Percentiles rank a stretch among this genome's conserved stretches.
Conservation (phyloP, 2,113 vertebrate species). For the Sitta europaea region DNA sequence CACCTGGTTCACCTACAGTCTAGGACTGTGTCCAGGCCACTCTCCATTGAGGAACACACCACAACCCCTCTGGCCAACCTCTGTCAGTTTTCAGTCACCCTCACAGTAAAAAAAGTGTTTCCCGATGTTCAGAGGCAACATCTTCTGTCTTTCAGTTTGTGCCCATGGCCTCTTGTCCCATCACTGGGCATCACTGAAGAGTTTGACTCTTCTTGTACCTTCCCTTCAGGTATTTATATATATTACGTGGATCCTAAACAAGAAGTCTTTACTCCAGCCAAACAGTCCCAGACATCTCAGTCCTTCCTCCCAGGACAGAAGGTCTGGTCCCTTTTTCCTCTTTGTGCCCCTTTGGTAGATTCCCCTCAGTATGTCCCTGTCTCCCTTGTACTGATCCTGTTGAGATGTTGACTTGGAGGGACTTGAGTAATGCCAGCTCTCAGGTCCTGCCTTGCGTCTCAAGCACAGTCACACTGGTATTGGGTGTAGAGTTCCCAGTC, state of each 20-base stretch:
- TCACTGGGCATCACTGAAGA: background rate
- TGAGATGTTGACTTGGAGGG: background rate
- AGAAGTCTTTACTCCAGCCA: background rate
- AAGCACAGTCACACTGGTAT: background rate
- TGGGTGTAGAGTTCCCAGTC: background rate
- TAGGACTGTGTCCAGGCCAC: background rate
- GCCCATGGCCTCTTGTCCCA: background rate
- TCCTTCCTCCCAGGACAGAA: background rate
- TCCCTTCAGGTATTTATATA: background rate
- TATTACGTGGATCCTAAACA: background rate
- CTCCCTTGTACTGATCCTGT: background rate
- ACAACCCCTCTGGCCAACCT: background rate
- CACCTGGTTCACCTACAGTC: background rate
- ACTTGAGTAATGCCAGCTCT: background rate
- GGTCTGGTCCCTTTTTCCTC: background rate
- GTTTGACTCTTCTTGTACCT: background rate
- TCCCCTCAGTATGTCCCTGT: background rate
- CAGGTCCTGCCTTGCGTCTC: background rate
- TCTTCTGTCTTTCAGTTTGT: background rate
- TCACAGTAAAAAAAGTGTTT: background rate
- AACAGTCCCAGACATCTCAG: background rate
- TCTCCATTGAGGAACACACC: background rate
- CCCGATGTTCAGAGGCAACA: background rate
- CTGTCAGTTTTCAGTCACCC: background rate
- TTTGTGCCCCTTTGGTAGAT: background rate